Base-by-base conservation (phyloP, 2,113 vertebrate genomes). In the Corvus cornix region DNA sequence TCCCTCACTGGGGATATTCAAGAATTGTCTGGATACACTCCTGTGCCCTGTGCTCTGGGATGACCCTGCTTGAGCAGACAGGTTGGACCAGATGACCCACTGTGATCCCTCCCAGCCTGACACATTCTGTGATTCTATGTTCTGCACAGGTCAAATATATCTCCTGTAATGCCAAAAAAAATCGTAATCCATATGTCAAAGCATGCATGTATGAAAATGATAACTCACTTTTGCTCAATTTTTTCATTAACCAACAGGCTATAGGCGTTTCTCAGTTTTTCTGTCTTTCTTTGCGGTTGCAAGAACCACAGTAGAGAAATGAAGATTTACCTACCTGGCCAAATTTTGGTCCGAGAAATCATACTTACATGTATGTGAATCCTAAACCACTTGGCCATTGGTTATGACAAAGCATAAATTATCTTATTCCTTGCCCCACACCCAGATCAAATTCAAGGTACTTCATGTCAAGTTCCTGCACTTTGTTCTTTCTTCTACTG, bases 21-120 rank as follows among this genome's bases (percentile, higher is more conserved):
- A 2, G 2, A 53, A 48, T 27, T 7, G 4, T 16, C 15, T 63
- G 48, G 18, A 22, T 35, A 56, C 18, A 69, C 11, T n/a, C 22
- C 23, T 39, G 28, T 23, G 59, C 16, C 26, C 0, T 30, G n/a
- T 49, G 39, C 13, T 53, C 39, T 62, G 55, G 30, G 15, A 10
- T 37, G 35, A 37, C 31, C 49, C 35, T 70, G 31, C 15, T 20
- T 63, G 49, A 63, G 43, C 31, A 63, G 48, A 24, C 1, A 68
- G n/a, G 2, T 13, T 26, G 30, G 5, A 68, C 8, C 24, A 22
- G 60, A 24, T 2, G 1, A 41, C 8, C 14, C 26, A 13, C 4
- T 35, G 27, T 23, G 27, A 13, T 49, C 21, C 49, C 27, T 43
- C 26, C 41, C 9, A 27, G 4, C 6, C 7, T 35, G 18, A 49